Base-by-base conservation (phyloP, 1,140 invertebrate species). In the Drosophila arizonae region DNA sequence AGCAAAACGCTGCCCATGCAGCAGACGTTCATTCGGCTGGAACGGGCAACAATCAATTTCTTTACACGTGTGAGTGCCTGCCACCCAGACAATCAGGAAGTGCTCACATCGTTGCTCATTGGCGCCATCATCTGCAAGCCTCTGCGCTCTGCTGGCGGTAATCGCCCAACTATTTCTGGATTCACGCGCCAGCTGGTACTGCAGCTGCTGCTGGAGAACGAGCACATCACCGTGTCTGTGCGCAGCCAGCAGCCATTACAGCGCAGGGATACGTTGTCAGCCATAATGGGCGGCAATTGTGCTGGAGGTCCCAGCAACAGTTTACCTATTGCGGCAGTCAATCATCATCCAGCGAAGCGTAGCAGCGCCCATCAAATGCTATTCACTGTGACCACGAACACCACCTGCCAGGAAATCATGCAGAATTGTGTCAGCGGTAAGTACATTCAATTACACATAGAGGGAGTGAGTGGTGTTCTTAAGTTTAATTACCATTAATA, bases 151-250 rank as follows among this genome's bases (percentile, higher is more conserved):
- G 30, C 60, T 2, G 26, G 64, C 3, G 48, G 72, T 13, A 84
- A 73, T 30, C 72, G 82, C 0, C 82, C 82, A 13, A 91, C 89
- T 6, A 95, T 98, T 73, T 96, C 96, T 11, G 97, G 97, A 10
- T 98, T 98, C 90, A 96, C 96, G 10, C 94, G 97, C 21, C 94
- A 97, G 64, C 92, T 98, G 28, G 95, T 98, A 57, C 92, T 98
- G 8, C 96, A 98, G 89, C 92, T 98, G 26, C 92, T 98, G 15
- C 92, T 98, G 45, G 96, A 97, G 81, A 96, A 96, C 88, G 97
- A 98, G 91, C 96, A 96, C 76, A 94, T 96, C 43, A 93, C 95
- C 9, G 95, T 97, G 3, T 94, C 95, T 48, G 93, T 96, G 26
- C 94, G 94, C 15, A 95, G 94, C 9, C 92, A 93, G 64, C 79